Percentiles rank a stretch among this genome's conserved stretches.
phyloP scores from a whole-genome alignment of 2,888 invertebrate species.

The Pseudanteris insignis region DNA sequence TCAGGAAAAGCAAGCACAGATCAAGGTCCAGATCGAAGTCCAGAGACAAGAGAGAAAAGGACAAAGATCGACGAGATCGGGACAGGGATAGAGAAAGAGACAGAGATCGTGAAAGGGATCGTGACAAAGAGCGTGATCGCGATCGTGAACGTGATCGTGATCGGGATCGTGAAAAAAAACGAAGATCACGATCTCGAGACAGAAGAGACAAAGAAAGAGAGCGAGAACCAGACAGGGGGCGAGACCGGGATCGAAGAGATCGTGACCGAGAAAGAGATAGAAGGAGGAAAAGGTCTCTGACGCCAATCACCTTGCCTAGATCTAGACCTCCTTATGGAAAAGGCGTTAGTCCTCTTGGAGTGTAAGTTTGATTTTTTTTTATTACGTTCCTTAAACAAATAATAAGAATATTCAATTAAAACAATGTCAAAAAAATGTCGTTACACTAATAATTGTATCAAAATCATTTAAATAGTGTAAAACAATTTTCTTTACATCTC shows the following conservation, averaged over 20 bases:
- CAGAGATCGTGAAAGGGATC: slow-evolving; percentile 44
- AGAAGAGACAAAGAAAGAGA: slow-evolving; percentile 52
- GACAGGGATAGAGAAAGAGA: slow-evolving; percentile 67
- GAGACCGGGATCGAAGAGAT: slow-evolving; percentile 47
- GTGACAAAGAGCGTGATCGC: slow-evolving; percentile 45
- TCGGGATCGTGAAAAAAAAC: slow-evolving; percentile 58
- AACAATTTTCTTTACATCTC: not conserved
- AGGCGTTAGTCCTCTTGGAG: slow-evolving; percentile 64
- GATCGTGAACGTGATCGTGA: slow-evolving; percentile 44
- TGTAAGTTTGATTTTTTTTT: slow-evolving; percentile 57
- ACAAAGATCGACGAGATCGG: slow-evolving; percentile 60
- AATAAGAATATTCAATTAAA: no score
- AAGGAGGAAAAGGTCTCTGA: slow-evolving; percentile 65
- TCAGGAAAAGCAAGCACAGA: slow-evolving; percentile 67
- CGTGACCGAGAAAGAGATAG: slow-evolving; percentile 64
- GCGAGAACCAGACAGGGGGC: slow-evolving; percentile 55
- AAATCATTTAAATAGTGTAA: no score
- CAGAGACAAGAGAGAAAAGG: slow-evolving; percentile 68
- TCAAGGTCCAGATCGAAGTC: slow-evolving; percentile 67
- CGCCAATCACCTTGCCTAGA: slow-evolving; percentile 64
- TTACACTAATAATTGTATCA: no score
- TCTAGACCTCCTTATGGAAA: slow-evolving; percentile 66
- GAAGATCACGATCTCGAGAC: slow-evolving; percentile 48
- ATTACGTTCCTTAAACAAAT: no score
- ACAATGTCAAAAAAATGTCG: no score